Evolutionary conservation across 2,797 vertebrate genomes (phyloP).

Genomic region (Limnodromus scolopaceus): DNA sequence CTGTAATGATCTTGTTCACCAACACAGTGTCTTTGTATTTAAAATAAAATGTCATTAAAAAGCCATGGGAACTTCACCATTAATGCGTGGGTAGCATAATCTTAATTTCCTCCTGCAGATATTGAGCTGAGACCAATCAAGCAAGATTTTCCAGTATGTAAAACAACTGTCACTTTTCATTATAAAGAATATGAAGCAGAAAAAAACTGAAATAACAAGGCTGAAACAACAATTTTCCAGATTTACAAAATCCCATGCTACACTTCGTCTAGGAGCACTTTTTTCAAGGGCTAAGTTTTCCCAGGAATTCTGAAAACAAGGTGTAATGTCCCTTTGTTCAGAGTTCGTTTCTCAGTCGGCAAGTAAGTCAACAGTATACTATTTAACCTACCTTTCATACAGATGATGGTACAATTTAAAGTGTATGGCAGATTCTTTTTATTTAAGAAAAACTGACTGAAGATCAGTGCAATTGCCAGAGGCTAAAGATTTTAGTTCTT

Average conservation of each 20-base stretch:
- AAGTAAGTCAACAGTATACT: neutral
- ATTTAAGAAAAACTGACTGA: conserved; percentile 9
- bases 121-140: conserved; percentile 1
- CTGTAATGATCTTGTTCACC: neutral
- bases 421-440: neutral
- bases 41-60: conserved; percentile 32
- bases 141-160: conserved; percentile 21
- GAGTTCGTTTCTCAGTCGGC: neutral
- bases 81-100: neutral
- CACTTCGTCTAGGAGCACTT: neutral
- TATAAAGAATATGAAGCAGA: conserved; percentile 3
- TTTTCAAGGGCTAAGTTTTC: neutral
- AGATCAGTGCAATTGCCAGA: neutral
- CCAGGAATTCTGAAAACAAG: neutral
- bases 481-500: neutral
- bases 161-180: conserved; percentile 44
- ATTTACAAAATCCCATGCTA: conserved; percentile 16
- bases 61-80: conserved; percentile 3
- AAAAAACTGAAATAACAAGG: conserved; percentile 18
- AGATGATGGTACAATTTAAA: neutral
- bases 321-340: neutral
- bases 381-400: neutral
- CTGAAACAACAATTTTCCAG: neutral
- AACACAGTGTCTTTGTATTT: neutral
- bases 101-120: conserved; percentile 50